phyloP scores from a whole-genome alignment of 2,888 invertebrate species.

The Drosophila robusta region DNA sequence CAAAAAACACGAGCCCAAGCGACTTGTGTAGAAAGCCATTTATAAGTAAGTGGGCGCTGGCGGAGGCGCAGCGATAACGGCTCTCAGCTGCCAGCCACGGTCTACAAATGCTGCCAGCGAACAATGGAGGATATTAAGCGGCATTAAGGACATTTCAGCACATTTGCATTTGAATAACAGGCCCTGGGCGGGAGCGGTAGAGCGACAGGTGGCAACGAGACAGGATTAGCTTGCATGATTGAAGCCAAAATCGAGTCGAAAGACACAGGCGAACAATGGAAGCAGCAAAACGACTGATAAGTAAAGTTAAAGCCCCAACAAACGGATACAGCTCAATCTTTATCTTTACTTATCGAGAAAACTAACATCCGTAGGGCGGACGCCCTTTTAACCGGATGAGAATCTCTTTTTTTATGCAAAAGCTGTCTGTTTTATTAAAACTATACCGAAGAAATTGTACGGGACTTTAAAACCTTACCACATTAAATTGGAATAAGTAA shows the following conservation, averaged over 20 bases:
- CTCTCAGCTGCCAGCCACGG: conserved; percentile 47
- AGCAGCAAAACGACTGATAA: conserved; percentile 11
- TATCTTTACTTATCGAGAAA: neutral
- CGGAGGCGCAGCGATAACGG: conserved; percentile 42
- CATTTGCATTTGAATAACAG: conserved; percentile 63
- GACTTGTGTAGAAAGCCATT: conserved; percentile 43
- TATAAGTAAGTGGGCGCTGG: conserved; percentile 36
- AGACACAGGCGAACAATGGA: conserved; percentile 26
- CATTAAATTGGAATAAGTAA: too few species aligned
- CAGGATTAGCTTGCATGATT: conserved; percentile 53
- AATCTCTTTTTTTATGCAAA: too few species aligned
- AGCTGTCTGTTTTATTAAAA: too few species aligned
- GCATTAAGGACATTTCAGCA: conserved; percentile 79
- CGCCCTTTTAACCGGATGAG: too few species aligned
- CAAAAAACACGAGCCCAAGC: conserved; percentile 31
- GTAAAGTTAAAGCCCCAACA: too few species aligned
- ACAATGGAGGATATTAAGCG: conserved; percentile 77
- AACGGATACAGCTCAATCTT: too few species aligned
- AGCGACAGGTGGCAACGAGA: conserved; percentile 68
- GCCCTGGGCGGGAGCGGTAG: neutral
- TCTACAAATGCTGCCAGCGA: conserved; percentile 42
- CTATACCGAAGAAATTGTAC: too few species aligned
- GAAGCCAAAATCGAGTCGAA: conserved; percentile 38
- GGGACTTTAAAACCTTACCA: too few species aligned
- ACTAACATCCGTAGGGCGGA: too few species aligned